Base-by-base conservation (phyloP, 2,113 vertebrate genomes). In the Paramormyrops kingsleyae region DNA sequence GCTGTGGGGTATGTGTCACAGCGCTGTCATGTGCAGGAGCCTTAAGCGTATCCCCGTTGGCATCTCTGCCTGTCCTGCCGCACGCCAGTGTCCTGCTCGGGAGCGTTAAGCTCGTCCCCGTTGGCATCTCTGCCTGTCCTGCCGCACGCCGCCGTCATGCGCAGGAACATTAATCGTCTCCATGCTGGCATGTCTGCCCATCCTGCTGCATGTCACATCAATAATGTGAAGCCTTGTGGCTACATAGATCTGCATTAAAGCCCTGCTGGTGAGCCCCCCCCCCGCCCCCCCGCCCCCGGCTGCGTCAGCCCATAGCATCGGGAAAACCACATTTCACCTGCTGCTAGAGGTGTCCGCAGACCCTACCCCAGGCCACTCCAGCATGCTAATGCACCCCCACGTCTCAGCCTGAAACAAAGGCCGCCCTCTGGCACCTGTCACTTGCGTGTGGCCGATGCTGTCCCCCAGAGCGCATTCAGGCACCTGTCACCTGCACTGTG, bases 401-500 rank as follows among this genome's bases (percentile, higher is more conserved):
- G 8, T 17, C 27, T 80, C 66, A 80, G 70, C 88, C n/a, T n/a
- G 6, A 88, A n/a, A 77, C 44, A 21, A 70, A 12, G 35, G 42
- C 21, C 7, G 15, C 49, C 80, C 35, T 19, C 5, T 77, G 24
- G 66, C 88, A 88, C 88, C 66, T 88, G 88, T 53, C 88, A 74
- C 44, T 49, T 19, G 44, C 9, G 21, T 44, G 56, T 3, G 24
- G 39, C 83, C 53, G 24, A 6, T 50, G 27, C 56, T 62, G 52
- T 66, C 87, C 87, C 87, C 52, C 15, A 31, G 9, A 59, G 35
- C 21, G 39, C 19, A 17, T 56, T 56, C 44, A 12, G 87, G n/a
- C 77, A 89, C 88, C 88, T 62, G 80, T 85, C 88, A 89, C 74
- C 88, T 27, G 52, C 39, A 13, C 39, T 27, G 15, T 52, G 47